Evolutionary conservation across 2,113 vertebrate species (phyloP).

Genomic region (Gopherus evgoodei): DNA sequence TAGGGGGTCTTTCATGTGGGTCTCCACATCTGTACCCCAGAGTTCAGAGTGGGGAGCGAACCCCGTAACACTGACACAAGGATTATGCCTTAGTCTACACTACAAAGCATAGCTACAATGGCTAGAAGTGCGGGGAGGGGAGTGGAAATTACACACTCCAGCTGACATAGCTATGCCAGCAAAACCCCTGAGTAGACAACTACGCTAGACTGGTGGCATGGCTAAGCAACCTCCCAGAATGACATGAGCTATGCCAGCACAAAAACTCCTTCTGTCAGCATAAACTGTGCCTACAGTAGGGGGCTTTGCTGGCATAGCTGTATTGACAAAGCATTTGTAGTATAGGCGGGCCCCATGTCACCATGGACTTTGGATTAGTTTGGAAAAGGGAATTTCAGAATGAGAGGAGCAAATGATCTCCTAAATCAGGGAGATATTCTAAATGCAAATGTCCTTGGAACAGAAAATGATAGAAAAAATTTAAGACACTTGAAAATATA

Average conservation of each 20-base stretch:
- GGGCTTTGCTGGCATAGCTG: too few species aligned
- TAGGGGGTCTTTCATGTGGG: too few species aligned
- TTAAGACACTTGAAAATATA: not conserved
- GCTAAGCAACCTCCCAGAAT: too few species aligned
- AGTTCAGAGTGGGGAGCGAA: too few species aligned
- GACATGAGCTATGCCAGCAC: not conserved
- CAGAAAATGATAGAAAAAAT: not conserved
- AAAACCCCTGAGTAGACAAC: not conserved
- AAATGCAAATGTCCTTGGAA: not conserved
- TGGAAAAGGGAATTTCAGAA: not conserved
- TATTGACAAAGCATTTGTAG: not conserved
- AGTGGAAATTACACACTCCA: too few species aligned
- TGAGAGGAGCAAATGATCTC: not conserved
- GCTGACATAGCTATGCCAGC: not conserved
- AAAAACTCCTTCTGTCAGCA: too few species aligned
- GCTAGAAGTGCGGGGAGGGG: not conserved
- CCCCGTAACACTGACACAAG: not conserved
- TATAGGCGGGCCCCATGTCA: not conserved
- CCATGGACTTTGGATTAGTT: not conserved
- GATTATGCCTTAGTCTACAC: not conserved
- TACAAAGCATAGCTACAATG: not conserved
- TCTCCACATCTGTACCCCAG: too few species aligned
- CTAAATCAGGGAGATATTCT: not conserved
- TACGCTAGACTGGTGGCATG: too few species aligned
- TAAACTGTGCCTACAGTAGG: too few species aligned